Conservation (phyloP, 2,888 invertebrate genomes). For the Lottia gigantea region DNA sequence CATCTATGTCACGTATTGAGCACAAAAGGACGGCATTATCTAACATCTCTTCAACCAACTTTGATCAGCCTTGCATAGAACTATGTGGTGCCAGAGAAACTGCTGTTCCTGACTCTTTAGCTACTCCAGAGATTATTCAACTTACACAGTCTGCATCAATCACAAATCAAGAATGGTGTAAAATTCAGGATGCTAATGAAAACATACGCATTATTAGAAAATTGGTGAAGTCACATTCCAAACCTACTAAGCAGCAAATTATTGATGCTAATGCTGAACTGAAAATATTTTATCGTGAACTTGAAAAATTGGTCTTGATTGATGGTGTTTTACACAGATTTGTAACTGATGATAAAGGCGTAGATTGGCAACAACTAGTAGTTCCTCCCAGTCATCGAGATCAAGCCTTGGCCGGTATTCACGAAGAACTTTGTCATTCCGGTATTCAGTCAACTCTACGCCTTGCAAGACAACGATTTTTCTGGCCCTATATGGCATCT, state of each 20-base stretch:
- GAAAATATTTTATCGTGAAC: not conserved
- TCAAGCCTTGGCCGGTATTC: not conserved
- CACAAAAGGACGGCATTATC: not conserved
- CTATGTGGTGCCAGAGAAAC: not conserved
- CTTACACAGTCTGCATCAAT: not conserved
- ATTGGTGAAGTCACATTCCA: not conserved
- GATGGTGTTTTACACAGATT: not conserved
- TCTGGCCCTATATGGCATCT: slow-evolving; percentile 34
- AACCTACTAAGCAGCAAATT: not conserved
- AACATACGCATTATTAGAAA: not conserved
- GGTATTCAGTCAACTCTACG: not conserved
- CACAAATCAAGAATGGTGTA: not conserved
- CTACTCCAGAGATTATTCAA: not conserved
- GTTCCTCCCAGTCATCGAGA: not conserved
- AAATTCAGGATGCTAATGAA: not conserved
- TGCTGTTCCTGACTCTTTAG: not conserved
- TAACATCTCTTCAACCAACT: not conserved
- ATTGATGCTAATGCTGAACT: not conserved
- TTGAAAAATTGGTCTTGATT: not conserved
- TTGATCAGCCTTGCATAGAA: not conserved
- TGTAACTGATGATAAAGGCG: not conserved
- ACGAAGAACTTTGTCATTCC: slow-evolving; percentile 1
- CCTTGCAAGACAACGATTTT: slow-evolving; percentile 26
- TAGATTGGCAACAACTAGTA: not conserved
- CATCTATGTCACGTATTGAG: not conserved